These are phyloP conservation scores for Anguilla japonica DNA, from an alignment of 2,113 vertebrate genomes.

Conservation along the genomic window DNA sequence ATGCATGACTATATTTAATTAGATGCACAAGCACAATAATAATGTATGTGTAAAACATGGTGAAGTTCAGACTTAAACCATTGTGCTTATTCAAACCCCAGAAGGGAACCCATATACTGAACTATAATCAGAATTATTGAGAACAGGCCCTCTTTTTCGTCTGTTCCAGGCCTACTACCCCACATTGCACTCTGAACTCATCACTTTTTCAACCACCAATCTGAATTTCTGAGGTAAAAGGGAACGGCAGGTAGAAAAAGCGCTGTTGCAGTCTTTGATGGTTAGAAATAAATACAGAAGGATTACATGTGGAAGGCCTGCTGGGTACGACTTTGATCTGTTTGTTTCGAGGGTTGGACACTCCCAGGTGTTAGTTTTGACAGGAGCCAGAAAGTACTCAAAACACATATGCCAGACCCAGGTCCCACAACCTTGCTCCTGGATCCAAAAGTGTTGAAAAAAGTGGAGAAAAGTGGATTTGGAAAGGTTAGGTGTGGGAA, in stretches of 20 bases:
- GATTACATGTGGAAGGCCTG: background rate
- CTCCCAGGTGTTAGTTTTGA: slow-evolving; percentile 12
- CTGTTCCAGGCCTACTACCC: background rate
- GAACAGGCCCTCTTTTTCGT: background rate
- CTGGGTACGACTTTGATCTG: background rate
- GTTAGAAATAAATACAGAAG: slow-evolving; percentile 1
- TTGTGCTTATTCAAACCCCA: background rate
- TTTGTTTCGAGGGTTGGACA: background rate
- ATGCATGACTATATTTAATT: too few relatives aligned
- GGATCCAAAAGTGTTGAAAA: background rate
- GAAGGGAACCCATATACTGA: too few relatives aligned
- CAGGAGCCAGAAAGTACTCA: background rate
- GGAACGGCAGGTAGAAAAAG: background rate
- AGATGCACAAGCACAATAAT: too few relatives aligned
- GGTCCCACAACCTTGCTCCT: background rate
- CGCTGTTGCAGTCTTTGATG: background rate
- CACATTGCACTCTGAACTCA: background rate
- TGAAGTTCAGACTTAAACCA: background rate
- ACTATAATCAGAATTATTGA: background rate
- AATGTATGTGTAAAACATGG: background rate
- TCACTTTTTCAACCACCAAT: background rate
- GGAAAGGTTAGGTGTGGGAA: background rate
- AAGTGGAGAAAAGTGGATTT: background rate
- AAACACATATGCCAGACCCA: background rate
- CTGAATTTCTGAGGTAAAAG: background rate